A percentile compares a stretch with the other conserved stretches of the same genome.
Evolutionary conservation across 2,888 invertebrate genomes (phyloP).

Genomic region (Gibbula magus): DNA sequence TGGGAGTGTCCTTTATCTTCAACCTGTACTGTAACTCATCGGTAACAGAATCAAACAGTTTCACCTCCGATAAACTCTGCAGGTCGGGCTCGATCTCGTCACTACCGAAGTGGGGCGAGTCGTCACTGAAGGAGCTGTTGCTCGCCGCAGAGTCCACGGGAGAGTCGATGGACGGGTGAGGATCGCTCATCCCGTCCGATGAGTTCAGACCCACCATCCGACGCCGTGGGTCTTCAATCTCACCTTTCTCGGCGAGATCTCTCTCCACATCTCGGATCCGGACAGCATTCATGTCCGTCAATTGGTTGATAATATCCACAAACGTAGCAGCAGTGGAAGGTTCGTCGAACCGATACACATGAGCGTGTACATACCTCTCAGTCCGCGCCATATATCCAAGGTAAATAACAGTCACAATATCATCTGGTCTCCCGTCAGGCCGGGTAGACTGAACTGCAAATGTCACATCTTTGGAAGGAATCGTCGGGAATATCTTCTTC

Average conservation of each 20-base stretch:
- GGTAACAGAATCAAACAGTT: conserved; percentile 90
- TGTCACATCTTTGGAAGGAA: conserved; percentile 77
- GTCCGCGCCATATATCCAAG: conserved; percentile 95
- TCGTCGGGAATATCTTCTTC: conserved; percentile 82
- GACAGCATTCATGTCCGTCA: conserved; percentile 88
- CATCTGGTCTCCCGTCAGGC: conserved; percentile 83
- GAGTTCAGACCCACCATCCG: conserved; percentile 36
- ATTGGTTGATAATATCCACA: conserved; percentile 87
- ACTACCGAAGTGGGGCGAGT: conserved; percentile 54
- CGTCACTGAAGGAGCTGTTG: conserved; percentile 55
- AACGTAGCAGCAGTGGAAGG: conserved; percentile 93
- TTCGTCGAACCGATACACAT: conserved; percentile 95
- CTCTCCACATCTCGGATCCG: conserved; percentile 88
- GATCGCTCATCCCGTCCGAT: conserved; percentile 53
- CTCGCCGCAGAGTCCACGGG: conserved; percentile 55
- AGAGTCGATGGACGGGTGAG: conserved; percentile 47
- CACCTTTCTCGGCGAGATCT: conserved; percentile 61
- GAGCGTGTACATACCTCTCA: conserved; percentile 94
- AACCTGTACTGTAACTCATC: conserved; percentile 90
- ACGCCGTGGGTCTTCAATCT: conserved; percentile 55
- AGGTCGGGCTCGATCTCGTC: conserved; percentile 65
- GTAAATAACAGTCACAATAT: conserved; percentile 94
- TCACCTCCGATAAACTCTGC: conserved; percentile 58
- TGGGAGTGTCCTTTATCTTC: conserved; percentile 78
- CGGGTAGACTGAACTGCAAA: conserved; percentile 92